Percentiles rank a stretch among this genome's conserved stretches.
phyloP scores from a whole-genome alignment of 2,113 vertebrate species.

The Ailurus styani region DNA sequence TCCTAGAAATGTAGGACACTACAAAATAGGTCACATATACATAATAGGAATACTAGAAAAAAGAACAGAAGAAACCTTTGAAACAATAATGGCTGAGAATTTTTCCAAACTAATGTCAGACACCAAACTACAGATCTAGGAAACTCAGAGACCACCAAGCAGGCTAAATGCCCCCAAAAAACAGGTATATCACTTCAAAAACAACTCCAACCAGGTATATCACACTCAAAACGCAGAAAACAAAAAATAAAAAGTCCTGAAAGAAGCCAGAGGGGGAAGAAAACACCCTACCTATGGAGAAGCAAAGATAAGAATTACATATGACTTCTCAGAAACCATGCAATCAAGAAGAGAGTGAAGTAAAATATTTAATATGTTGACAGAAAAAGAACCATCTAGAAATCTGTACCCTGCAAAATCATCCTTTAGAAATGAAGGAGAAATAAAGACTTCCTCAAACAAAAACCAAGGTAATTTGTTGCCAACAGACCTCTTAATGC shows the following conservation, averaged over 20 bases:
- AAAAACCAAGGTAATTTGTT: background rate
- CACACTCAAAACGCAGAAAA: background rate
- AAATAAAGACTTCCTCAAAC: background rate
- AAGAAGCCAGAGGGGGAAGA: background rate
- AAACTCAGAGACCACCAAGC: background rate
- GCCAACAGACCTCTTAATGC: background rate
- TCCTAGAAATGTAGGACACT: background rate
- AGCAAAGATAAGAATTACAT: background rate
- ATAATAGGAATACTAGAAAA: background rate
- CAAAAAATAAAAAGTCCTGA: background rate
- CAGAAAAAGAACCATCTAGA: background rate
- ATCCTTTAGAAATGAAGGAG: background rate
- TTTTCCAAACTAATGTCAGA: background rate
- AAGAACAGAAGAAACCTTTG: background rate
- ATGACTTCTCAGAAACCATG: background rate
- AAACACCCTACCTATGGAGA: background rate
- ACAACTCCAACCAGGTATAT: background rate
- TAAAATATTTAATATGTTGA: background rate
- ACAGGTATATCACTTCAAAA: background rate
- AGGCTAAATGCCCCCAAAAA: background rate
- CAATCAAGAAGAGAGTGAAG: background rate
- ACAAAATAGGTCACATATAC: background rate
- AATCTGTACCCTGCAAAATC: background rate
- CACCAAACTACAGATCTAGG: background rate
- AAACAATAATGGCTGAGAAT: background rate